Evolutionary conservation across 2,113 vertebrate species (phyloP), one percentile per base, ranked within the genome.

Genomic region (Stictonetta naevosa): DNA sequence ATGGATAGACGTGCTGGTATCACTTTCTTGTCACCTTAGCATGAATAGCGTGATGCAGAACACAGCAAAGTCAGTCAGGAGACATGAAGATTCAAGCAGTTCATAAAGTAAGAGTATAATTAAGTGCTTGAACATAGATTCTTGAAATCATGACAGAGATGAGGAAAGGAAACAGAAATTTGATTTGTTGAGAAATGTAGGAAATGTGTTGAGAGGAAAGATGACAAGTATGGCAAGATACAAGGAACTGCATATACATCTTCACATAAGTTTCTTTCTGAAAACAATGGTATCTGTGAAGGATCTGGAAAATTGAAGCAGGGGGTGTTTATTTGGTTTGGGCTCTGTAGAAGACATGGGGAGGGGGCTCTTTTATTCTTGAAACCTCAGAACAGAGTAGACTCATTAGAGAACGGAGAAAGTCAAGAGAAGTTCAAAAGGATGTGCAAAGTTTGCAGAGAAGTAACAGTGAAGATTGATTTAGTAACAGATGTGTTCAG

Each of bases 401-500:
- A 23, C 56, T 67, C 22, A 26, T 56, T 56, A 18, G 85, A 92
- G 68, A 26, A 28, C 40, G 31, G 79, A 64, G 73, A 82, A 96
- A 95, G 83, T 83, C 85, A 72, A 66, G 74, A 67, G 23, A 88
- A 60, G 76, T 73, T 81, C 83, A 81, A 92, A 81, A 11, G 77
- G 48, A 53, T 0, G 0, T 40, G n/a, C 62, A 55, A 81, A 84
- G 80, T 88, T 90, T 92, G 69, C 58, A 55, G 77, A 84, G 83
- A 71, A 79, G 58, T 52, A 93, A 69, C 7, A 1, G 69, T 46
- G 40, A 53, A 86, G 80, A 90, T 94, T 92, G 96, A 94, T 92
- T 96, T 88, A 86, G 77, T 93, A 95, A 73, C 66, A 92, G 88
- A 86, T 90, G 83, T 92, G 52, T 86, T 92, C 29, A 2, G 44